Base-by-base conservation (phyloP, 2,888 invertebrate genomes). In the Nymphalis polychloros region DNA sequence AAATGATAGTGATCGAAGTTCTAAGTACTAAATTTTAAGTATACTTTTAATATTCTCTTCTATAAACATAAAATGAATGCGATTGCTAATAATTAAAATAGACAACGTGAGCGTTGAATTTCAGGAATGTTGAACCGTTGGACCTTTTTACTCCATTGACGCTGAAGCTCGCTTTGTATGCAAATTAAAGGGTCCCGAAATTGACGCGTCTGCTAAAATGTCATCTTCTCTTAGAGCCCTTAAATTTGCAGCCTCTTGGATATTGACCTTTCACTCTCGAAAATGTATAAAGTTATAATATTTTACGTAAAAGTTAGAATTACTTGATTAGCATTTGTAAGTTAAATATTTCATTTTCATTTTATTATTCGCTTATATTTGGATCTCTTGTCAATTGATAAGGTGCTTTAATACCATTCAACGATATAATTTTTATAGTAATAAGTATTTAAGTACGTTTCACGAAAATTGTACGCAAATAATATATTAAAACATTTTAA, bases 121-220 rank as follows among this genome's bases (percentile, higher is more conserved):
- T 64, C 61, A 48, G 68, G 61, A 70, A 67, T 47, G 63, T 64
- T 67, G 59, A 64, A 69, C 50, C 66, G 41, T 78, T 75, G 73
- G 78, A 77, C 83, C 80, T 80, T 80, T 83, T 81, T 79, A 79
- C 80, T 80, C 79, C 79, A 84, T 86, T 83, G 85, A 84, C 83
- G 86, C 78, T 77, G 78, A 78, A 79, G 74, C 77, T 78, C 82
- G 84, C 83, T 89, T 85, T 88, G 85, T 88, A 90, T 89, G 89
- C 84, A 89, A 90, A 90, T 90, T 85, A 81, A 86, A 89, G 87
- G 87, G 86, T 85, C 84, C 80, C 81, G 84, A 87, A 89, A 88
- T 89, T 83, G 81, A 82, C 77, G 81, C 72, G 73, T 72, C 70
- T 69, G 69, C 69, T 72, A 72, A 73, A 75, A 72, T 72, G 75